Evolutionary conservation across 2,888 invertebrate genomes (phyloP).

Genomic region (Macrophya annulata): DNA sequence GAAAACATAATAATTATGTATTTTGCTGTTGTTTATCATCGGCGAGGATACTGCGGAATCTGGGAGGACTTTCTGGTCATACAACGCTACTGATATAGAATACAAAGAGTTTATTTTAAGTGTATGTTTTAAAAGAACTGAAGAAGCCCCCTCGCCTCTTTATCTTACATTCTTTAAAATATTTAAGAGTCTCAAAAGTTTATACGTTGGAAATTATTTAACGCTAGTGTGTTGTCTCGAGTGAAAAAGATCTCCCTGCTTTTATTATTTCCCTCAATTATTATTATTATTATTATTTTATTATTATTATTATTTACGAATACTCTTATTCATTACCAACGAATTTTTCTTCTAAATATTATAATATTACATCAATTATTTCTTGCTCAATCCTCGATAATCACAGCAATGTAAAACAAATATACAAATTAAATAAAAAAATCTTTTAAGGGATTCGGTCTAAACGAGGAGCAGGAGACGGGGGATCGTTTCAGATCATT

Average conservation of each 20-base stretch:
- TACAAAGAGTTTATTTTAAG: slow-evolving; percentile 37
- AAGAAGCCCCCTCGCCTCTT: background rate
- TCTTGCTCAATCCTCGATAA: slow-evolving; percentile 64
- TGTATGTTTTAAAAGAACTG: slow-evolving; percentile 2
- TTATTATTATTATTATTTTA: slow-evolving; percentile 19
- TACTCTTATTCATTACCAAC: background rate
- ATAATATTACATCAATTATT: slow-evolving; percentile 68
- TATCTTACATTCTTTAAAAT: slow-evolving; percentile 23
- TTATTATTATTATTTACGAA: slow-evolving; percentile 38
- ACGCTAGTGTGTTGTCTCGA: background rate
- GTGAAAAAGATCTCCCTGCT: slow-evolving; percentile 2
- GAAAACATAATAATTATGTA: slow-evolving; percentile 5
- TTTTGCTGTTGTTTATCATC: background rate
- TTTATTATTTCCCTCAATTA: background rate
- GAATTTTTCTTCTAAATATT: slow-evolving; percentile 60
- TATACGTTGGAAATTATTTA: background rate
- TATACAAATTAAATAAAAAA: slow-evolving; percentile 67
- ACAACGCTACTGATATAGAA: slow-evolving; percentile 26
- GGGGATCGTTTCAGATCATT: slow-evolving; percentile 74
- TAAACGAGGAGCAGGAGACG: slow-evolving; percentile 71
- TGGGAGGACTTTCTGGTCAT: slow-evolving; percentile 29
- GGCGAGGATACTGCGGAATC: background rate
- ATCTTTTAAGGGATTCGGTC: slow-evolving; percentile 63
- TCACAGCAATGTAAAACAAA: slow-evolving; percentile 64
- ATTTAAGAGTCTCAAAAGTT: background rate